Evolutionary conservation across 2,888 invertebrate species (phyloP).

Genomic region (Oscheius onirici): DNA sequence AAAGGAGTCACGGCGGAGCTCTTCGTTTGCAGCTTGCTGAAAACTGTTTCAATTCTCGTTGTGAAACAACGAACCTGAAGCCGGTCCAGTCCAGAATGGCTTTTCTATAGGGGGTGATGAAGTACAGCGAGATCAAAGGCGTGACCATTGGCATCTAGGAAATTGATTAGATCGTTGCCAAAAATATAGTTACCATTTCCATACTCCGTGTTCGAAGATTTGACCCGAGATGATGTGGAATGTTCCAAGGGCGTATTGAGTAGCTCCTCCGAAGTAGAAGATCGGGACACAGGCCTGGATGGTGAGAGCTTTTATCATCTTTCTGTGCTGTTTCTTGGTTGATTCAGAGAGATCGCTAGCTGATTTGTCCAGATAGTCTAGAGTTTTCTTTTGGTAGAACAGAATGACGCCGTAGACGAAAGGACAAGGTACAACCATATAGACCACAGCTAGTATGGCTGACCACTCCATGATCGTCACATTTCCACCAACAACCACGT

Average conservation of each 20-base stretch:
- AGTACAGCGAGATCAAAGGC: conserved; percentile 41
- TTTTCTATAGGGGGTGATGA: conserved; percentile 38
- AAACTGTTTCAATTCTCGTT: not conserved
- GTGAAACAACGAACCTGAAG: not conserved
- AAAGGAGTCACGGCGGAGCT: too few species aligned
- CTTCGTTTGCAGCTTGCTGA: not conserved
- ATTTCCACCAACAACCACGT: conserved; percentile 16
- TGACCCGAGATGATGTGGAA: conserved; percentile 37
- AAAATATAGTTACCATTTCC: conserved; percentile 30
- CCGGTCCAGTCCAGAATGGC: conserved; percentile 8
- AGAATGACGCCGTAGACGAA: conserved; percentile 41
- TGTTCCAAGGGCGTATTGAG: conserved; percentile 40
- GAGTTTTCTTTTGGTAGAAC: conserved; percentile 37
- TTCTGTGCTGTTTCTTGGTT: conserved; percentile 39
- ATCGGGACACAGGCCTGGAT: conserved; percentile 45
- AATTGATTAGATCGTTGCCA: conserved; percentile 29
- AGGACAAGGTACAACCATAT: conserved; percentile 45
- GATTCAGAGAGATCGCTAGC: conserved; percentile 37
- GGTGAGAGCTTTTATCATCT: conserved; percentile 37
- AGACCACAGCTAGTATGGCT: conserved; percentile 33
- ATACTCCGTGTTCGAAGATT: conserved; percentile 43
- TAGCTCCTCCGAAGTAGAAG: conserved; percentile 44
- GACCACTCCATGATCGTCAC: conserved; percentile 16
- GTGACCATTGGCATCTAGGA: conserved; percentile 39
- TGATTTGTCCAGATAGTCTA: conserved; percentile 34